phyloP scores from a whole-genome alignment of 2,888 invertebrate genomes.

The Drosophila fungiperda region DNA sequence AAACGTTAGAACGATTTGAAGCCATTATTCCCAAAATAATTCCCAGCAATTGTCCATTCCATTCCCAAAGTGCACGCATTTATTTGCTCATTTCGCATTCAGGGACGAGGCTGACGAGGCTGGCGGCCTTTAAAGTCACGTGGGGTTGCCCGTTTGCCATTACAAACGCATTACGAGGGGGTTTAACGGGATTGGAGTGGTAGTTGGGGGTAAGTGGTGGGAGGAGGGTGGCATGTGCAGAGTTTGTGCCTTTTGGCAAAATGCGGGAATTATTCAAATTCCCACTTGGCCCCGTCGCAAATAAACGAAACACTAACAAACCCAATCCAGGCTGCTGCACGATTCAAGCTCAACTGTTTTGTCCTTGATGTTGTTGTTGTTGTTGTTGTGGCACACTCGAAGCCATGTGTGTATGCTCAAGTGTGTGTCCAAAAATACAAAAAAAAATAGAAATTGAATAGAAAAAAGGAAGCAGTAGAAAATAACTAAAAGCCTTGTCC shows the following conservation, averaged over 20 bases:
- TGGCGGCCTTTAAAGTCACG: slow-evolving; percentile 50
- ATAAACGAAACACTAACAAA: slow-evolving; percentile 49
- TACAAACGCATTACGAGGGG: slow-evolving; percentile 64
- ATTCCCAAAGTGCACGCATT: slow-evolving; percentile 32
- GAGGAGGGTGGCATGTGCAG: neutral
- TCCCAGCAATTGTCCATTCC: neutral
- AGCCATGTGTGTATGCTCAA: slow-evolving; percentile 65
- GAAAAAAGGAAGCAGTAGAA: slow-evolving; percentile 4
- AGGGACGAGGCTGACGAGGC: slow-evolving; percentile 22
- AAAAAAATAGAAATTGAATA: neutral
- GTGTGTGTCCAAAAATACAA: slow-evolving; percentile 60
- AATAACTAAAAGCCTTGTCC: slow-evolving; percentile 63
- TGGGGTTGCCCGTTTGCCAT: slow-evolving; percentile 42
- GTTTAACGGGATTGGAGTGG: neutral
- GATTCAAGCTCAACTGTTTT: neutral
- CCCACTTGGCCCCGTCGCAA: slow-evolving; percentile 68
- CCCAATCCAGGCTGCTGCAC: slow-evolving; percentile 22
- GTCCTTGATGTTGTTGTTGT: slow-evolving; percentile 6
- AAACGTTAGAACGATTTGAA: neutral
- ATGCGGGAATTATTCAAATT: slow-evolving; percentile 74
- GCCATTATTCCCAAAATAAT: neutral
- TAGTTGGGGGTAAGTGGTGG: neutral
- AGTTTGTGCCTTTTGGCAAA: slow-evolving; percentile 44
- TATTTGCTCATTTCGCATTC: slow-evolving; percentile 68
- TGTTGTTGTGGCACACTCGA: slow-evolving; percentile 48